These are phyloP conservation scores for Anser cygnoides DNA, from an alignment of 2,113 vertebrate genomes.

Conservation along the genomic window DNA sequence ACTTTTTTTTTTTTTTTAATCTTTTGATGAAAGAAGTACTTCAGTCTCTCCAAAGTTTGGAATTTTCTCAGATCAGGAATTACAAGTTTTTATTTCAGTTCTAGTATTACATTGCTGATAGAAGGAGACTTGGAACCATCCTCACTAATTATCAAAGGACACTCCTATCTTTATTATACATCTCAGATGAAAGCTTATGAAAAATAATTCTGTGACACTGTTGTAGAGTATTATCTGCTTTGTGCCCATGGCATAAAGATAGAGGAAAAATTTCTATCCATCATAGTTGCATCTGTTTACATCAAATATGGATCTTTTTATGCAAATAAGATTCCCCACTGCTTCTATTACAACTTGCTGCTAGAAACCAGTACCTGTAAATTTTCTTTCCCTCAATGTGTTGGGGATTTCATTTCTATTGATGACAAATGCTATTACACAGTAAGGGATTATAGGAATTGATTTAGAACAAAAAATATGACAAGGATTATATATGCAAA, in stretches of 20 bases:
- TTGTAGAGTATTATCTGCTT: conserved; percentile 20
- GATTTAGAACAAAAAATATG: conserved; percentile 39
- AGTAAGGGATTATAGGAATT: conserved; percentile 53
- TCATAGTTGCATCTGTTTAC: conserved; percentile 7
- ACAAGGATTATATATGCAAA: conserved; percentile 58
- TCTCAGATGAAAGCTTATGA: background rate
- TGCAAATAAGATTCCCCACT: conserved; percentile 52
- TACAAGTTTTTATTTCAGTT: background rate
- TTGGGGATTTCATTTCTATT: conserved; percentile 54
- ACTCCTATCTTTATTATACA: background rate
- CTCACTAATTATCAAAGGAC: conserved; percentile 30
- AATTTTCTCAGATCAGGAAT: background rate
- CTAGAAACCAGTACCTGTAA: conserved; percentile 38
- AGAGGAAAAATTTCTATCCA: background rate
- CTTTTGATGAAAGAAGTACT: background rate
- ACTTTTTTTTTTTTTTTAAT: background rate
- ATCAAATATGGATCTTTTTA: conserved; percentile 47
- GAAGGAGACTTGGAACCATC: background rate
- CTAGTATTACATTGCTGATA: background rate
- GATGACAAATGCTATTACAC: conserved; percentile 58
- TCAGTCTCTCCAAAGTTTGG: background rate
- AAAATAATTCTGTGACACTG: background rate
- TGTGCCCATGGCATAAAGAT: background rate
- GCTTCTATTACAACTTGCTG: conserved; percentile 54
- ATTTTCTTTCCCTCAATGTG: conserved; percentile 30